Conservation (phyloP, 2,888 invertebrate species). For the Drosophila lacicola region DNA sequence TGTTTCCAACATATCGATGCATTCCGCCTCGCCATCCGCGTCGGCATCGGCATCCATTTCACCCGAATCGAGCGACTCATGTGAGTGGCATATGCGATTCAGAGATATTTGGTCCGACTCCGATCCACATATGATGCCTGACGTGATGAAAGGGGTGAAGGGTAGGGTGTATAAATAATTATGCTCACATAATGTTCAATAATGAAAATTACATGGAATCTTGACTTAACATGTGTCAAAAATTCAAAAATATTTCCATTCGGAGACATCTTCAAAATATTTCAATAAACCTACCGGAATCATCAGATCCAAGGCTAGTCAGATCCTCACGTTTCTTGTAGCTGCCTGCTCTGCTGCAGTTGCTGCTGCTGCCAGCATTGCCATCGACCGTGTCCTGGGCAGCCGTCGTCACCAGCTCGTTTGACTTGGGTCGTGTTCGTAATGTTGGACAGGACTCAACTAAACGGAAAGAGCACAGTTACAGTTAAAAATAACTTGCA, state of each 20-base stretch:
- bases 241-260: background rate
- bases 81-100: conserved; percentile 87
- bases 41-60: conserved; percentile 87
- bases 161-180: conserved; percentile 8
- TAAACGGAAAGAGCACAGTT: conserved; percentile 15
- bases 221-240: background rate
- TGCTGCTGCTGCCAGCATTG: conserved; percentile 50
- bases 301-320: conserved; percentile 87
- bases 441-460: conserved; percentile 75
- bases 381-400: conserved; percentile 49
- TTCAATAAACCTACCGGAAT: conserved; percentile 84
- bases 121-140: conserved; percentile 87
- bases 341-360: conserved; percentile 63
- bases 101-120: conserved; percentile 85
- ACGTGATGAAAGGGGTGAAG: background rate
- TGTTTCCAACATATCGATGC: conserved; percentile 85
- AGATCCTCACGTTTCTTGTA: conserved; percentile 86
- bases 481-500: background rate
- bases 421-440: conserved; percentile 77
- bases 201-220: conserved; percentile 18
- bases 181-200: conserved; percentile 17
- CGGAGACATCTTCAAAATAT: background rate
- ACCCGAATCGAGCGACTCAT: conserved; percentile 91
- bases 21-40: conserved; percentile 86
- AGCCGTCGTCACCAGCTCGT: conserved; percentile 53